phyloP scores from a whole-genome alignment of 2,113 vertebrate genomes.

The Clarias batrachus region DNA sequence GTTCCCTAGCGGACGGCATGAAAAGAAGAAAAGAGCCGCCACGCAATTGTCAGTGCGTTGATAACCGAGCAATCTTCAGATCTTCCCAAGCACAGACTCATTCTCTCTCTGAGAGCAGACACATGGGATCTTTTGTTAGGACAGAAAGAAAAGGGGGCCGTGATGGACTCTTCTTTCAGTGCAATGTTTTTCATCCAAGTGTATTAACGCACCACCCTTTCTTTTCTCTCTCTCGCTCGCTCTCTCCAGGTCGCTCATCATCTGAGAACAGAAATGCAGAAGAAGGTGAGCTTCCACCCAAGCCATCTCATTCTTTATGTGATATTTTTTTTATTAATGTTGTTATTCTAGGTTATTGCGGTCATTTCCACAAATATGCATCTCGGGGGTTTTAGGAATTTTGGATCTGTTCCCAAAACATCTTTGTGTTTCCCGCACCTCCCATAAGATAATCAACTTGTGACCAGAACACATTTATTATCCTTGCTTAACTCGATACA shows the following conservation, averaged over 20 bases:
- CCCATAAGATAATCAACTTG: background rate
- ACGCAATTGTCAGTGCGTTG: conserved; percentile 65
- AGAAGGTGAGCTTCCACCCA: conserved; percentile 37
- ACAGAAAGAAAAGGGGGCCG: conserved; percentile 44
- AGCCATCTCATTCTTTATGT: background rate
- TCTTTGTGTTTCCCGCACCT: background rate
- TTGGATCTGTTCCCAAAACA: background rate
- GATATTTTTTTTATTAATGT: background rate
- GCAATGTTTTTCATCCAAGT: conserved; percentile 57
- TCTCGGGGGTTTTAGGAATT: background rate
- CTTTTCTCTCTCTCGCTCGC: conserved; percentile 27
- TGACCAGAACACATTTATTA: background rate
- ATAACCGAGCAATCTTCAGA: conserved; percentile 71
- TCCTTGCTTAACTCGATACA: background rate
- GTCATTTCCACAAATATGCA: background rate
- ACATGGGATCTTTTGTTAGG: conserved; percentile 62
- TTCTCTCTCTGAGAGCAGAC: conserved; percentile 60
- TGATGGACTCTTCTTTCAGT: conserved; percentile 65
- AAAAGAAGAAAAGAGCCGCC: conserved; percentile 66
- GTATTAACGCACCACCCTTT: conserved; percentile 48
- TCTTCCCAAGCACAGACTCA: conserved; percentile 68
- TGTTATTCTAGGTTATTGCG: too few species aligned
- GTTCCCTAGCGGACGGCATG: conserved; percentile 64
- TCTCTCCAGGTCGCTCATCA: conserved; percentile 33
- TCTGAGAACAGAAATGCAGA: background rate